Evolutionary conservation across 1,140 invertebrate species (phyloP).

Genomic region (Portunus trituberculatus): DNA sequence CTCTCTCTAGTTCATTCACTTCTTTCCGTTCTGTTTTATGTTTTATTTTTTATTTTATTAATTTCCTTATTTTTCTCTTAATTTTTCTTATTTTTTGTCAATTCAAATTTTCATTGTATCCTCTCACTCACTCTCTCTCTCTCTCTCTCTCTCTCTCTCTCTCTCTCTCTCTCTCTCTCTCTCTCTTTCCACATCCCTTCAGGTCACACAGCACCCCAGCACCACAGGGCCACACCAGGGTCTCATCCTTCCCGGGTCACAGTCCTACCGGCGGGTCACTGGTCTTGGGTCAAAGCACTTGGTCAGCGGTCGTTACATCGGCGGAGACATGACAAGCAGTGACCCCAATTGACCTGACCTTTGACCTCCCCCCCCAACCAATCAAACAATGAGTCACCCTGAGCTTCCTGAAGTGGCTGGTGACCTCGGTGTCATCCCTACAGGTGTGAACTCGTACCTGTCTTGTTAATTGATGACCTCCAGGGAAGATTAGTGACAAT

Average conservation of each 20-base stretch:
- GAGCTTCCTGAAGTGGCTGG: not conserved
- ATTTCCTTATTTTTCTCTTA: too few species aligned
- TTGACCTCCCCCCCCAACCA: not conserved
- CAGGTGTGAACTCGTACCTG: too few species aligned
- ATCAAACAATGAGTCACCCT: not conserved
- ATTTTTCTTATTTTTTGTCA: too few species aligned
- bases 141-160: conserved; percentile 33
- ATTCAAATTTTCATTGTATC: too few species aligned
- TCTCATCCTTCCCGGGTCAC: conserved; percentile 8
- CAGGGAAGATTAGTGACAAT: too few species aligned
- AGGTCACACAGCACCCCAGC: too few species aligned
- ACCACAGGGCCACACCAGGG: not conserved
- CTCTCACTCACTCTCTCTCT: too few species aligned
- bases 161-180: conserved; percentile 41
- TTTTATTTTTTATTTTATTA: too few species aligned
- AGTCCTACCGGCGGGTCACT: not conserved
- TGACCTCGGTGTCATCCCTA: not conserved
- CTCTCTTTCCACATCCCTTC: not conserved
- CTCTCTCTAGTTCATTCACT: too few species aligned
- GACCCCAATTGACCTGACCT: conserved; percentile 9
- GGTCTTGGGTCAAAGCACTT: not conserved
- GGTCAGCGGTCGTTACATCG: not conserved
- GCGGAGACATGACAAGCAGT: not conserved
- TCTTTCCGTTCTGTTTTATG: too few species aligned
- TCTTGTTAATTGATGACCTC: too few species aligned